Base-by-base conservation (phyloP, 2,888 invertebrate genomes). In the Tribolium freemani region DNA sequence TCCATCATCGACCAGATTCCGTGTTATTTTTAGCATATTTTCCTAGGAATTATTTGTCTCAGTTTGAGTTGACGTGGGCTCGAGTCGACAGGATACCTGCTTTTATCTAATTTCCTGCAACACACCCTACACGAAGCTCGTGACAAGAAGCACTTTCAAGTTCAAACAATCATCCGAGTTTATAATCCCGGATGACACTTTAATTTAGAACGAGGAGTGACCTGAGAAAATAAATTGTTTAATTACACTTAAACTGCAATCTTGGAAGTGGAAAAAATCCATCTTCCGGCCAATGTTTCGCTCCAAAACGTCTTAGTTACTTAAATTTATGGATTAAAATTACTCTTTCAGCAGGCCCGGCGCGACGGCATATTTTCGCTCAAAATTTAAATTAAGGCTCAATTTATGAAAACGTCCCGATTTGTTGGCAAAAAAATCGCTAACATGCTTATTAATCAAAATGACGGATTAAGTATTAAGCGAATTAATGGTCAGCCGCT, bases 81-180 rank as follows among this genome's bases (percentile, higher is more conserved):
- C 51, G 54, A 66, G 46, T 60, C 69, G 30, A 38, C 69, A 63
- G 74, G 74, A 75, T 73, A 67, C 69, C 73, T 16, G 16, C 16
- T 76, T 76, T 76, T 72, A 74, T 73, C 73, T 64, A 76, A 76
- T 76, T 76, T 76, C 76, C 76, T 73, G 54, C 69, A 74, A 73
- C 64, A 66, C 71, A 64, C 71, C 64, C 71, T 45, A 31, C 56
- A 64, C 56, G 67, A 48, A 57, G 64, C 26, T 53, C 54, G 71
- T 71, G 71, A 71, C 66, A 50, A 64, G 50, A 50, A 51, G 57
- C 71, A 71, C 64, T 71, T 66, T 38, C 64, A 71, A 64, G 57
- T 51, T 64, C 66, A 71, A 71, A 71, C 64, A 71, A 70, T 56
- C 56, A 53, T 44, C 57, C 68, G 6, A 50, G 26, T 69, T 60